Evolutionary conservation across 2,888 invertebrate species (phyloP), one percentile per base, ranked within the genome.

Genomic region (Chalcosyrphus nemorum): DNA sequence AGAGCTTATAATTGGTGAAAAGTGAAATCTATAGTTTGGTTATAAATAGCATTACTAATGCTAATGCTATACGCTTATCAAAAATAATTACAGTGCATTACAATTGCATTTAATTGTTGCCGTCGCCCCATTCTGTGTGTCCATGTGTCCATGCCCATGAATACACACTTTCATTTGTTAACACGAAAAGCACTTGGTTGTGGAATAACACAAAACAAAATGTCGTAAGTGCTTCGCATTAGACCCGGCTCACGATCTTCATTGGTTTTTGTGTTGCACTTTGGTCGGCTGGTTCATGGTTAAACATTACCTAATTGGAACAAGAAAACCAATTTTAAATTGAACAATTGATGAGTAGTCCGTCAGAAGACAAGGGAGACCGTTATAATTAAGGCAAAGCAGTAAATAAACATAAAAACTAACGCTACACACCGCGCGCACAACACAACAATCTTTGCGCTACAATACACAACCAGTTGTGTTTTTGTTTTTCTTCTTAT

Each of bases 311-410:
- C 41, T 43, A 63, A 54, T 72, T 63, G 52, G 61, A 61, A 29
- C 72, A 41, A 61, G 2, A 13, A 32, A 32, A 29, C 13, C 1
- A 7, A 7, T 43, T 68, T 41, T 43, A 41, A 56, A 68, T 56
- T 50, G 57, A 71, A 59, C 50, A 71, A 71, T 71, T 71, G 57
- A 59, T 57, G n/a, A n/a, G n/a, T n/a, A n/a, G n/a, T 71, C 17
- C 45, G 24, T 27, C 29, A n/a, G 11, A 54, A 41, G 17, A 43
- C 6, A 24, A 52, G 13, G 15, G 35, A 11, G 17, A 82, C 81
- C 71, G 71, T 77, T 76, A 72, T 72, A 77, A 72, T 82, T 77
- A 66, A 77, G 59, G 72, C 77, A 82, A n/a, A n/a, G 54, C 72
- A 77, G 72, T 66, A 66, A 77, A 81, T 77, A 65, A 77, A 77